Evolutionary conservation across 2,113 vertebrate genomes (phyloP), one percentile per base, ranked within the genome.

Genomic region (Lynx canadensis): DNA sequence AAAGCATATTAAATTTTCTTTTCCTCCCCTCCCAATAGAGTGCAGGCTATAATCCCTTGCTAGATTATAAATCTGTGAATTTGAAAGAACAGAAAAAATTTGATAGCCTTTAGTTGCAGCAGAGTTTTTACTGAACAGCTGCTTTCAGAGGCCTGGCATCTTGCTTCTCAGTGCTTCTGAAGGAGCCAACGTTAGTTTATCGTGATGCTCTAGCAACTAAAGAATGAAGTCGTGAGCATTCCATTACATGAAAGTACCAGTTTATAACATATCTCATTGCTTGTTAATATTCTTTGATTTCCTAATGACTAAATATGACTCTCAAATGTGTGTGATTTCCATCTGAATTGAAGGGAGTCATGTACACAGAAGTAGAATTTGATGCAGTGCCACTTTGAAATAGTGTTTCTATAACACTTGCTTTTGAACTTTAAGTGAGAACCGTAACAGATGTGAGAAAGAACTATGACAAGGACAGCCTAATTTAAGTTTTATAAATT

Each of bases 401-500:
- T 90, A 19, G 38, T 94, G 66, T 87, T 71, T 74, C 86, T 73
- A 0, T 73, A 48, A 80, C 52, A 68, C 87, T 78, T 95, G 92
- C 27, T 83, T 89, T 95, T 33, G 13, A 85, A 86, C 89, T 89
- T 92, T 76, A 97, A 91, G 23, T 68, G 69, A 97, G 71, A 95
- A n/a, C 69, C 78, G 11, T 50, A 66, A 76, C 48, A 97, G 71
- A 79, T 79, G 85, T 69, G 83, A 93, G 76, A 96, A 96, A 90
- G 27, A 84, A 76, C 88, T 90, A 74, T 74, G 90, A 82, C 50
- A 93, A 95, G 74, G 94, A 50, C 91, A 95, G 16, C 31, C 94
- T 97, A 73, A 89, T 88, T 89, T 95, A 88, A 95, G 76, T 84
- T 96, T 93, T 94, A 96, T 94, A 94, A 96, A 76, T 93, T 95